Conservation (phyloP, 2,113 vertebrate genomes). For the Capricornis sumatraensis region DNA sequence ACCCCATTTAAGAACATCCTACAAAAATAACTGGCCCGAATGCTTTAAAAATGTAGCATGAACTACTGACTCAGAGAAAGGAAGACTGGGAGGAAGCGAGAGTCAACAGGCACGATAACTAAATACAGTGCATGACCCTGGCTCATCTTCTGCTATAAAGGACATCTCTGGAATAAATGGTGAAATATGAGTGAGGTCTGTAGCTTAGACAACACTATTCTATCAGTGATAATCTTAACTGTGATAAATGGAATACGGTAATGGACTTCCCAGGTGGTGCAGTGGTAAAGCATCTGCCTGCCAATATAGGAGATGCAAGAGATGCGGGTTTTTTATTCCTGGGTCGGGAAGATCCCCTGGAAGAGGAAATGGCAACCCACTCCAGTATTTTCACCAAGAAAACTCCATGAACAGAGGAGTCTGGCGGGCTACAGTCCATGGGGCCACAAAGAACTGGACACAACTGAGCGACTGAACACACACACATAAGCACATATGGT, state of each 20-base stretch:
- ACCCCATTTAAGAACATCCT: background rate
- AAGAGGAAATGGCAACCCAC: background rate
- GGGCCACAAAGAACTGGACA: background rate
- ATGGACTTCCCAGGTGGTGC: background rate
- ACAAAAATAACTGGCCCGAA: background rate
- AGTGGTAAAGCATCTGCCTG: background rate
- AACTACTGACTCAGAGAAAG: background rate
- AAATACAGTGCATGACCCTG: background rate
- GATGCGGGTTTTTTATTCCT: background rate
- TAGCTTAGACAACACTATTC: background rate
- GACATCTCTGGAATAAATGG: background rate
- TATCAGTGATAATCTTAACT: background rate
- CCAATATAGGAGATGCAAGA: background rate
- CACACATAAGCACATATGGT: background rate
- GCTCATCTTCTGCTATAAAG: background rate
- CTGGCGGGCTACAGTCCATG: background rate
- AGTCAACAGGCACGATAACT: background rate
- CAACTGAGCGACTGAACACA: background rate
- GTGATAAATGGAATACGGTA: background rate
- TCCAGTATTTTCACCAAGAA: background rate
- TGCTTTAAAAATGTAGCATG: background rate
- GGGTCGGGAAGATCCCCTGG: background rate
- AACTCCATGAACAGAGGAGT: background rate
- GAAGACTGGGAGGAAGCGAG: background rate
- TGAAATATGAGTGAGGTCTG: background rate